Conservation (phyloP, 2,797 vertebrate species). For the Lacerta viridis region DNA sequence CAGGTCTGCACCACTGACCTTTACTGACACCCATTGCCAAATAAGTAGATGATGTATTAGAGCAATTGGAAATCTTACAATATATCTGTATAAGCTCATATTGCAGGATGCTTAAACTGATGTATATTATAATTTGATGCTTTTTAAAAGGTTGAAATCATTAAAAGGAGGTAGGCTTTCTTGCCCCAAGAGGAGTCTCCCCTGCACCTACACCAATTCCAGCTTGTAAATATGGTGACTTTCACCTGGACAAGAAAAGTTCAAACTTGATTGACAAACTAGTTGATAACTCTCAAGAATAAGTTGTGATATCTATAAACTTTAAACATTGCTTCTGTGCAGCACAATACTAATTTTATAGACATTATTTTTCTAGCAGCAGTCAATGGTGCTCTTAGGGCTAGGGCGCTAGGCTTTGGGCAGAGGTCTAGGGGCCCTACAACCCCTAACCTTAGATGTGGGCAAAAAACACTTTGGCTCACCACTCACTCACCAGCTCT, state of each 20-base stretch:
- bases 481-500: too few relatives aligned
- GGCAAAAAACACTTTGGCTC: too few relatives aligned
- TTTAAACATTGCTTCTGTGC: neutral
- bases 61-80: neutral
- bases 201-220: neutral
- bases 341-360: too few relatives aligned
- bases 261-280: neutral
- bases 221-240: neutral
- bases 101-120: neutral
- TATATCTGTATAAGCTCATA: neutral
- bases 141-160: neutral
- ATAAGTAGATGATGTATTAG: neutral
- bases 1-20: neutral
- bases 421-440: too few relatives aligned
- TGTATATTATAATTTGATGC: neutral
- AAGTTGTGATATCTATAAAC: neutral
- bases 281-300: neutral
- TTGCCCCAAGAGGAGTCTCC: neutral
- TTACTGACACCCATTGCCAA: neutral
- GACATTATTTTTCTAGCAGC: too few relatives aligned
- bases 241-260: neutral
- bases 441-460: too few relatives aligned
- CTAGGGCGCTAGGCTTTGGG: neutral
- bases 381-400: neutral
- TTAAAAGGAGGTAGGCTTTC: neutral